Evolutionary conservation across 2,797 vertebrate genomes (phyloP).

Genomic region (Cyclura pinguis): DNA sequence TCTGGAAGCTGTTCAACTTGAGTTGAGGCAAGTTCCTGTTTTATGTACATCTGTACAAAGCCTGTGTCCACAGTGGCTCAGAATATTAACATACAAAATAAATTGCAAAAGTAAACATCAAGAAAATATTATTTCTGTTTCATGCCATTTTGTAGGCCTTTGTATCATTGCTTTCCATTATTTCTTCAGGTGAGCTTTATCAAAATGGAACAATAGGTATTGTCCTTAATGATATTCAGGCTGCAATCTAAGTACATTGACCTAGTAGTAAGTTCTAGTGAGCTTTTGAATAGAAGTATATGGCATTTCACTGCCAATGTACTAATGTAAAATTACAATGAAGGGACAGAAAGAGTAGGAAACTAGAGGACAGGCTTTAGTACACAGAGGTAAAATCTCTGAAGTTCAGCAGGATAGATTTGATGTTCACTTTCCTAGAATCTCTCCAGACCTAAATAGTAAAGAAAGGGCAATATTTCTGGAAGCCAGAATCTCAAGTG

Average conservation of each 20-base stretch:
- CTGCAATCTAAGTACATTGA: neutral
- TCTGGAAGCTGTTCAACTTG: neutral
- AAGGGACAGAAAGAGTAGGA: neutral
- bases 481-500: neutral
- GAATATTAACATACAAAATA: neutral
- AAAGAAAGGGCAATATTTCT: conserved; percentile 1
- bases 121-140: neutral
- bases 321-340: neutral
- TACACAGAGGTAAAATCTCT: neutral
- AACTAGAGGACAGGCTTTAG: neutral
- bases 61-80: neutral
- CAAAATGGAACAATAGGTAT: too few species aligned
- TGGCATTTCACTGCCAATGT: neutral
- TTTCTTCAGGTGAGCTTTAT: neutral
- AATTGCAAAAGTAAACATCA: neutral
- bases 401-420: neutral
- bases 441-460: neutral
- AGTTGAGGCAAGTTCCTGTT: neutral
- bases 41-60: neutral
- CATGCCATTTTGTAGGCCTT: neutral
- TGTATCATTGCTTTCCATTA: neutral
- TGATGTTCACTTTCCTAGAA: conserved; percentile 8
- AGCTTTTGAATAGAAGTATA: neutral
- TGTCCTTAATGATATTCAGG: neutral
- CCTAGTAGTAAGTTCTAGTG: neutral